phyloP scores from a whole-genome alignment of 2,888 invertebrate species.

The Plebejus anna region DNA sequence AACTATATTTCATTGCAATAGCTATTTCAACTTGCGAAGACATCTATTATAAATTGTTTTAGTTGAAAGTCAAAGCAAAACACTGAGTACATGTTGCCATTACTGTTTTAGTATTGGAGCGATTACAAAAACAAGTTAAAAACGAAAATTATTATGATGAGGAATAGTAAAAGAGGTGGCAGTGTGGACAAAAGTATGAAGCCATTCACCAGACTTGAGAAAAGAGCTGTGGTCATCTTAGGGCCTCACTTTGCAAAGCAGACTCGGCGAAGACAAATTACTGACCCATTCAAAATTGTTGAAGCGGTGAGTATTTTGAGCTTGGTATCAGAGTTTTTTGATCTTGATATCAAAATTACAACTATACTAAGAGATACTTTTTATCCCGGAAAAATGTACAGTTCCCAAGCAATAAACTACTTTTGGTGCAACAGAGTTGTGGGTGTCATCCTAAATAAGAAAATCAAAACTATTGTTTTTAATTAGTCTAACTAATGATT shows the following conservation, averaged over 20 bases:
- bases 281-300: constrained; percentile 40
- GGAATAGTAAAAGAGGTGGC: constrained; percentile 45
- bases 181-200: constrained; percentile 44
- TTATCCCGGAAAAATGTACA: not conserved
- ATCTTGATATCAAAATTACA: not conserved
- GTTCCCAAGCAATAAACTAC: no score
- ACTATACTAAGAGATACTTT: not conserved
- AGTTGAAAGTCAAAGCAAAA: not conserved
- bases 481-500: no score
- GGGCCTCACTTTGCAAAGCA: constrained; percentile 56
- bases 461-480: no score
- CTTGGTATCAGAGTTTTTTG: constrained; percentile 35
- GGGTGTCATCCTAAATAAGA: no score
- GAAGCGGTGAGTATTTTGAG: constrained; percentile 43
- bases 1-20: not conserved
- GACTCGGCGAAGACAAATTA: constrained; percentile 34
- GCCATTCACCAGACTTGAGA: constrained; percentile 56
- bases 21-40: not conserved
- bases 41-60: not conserved
- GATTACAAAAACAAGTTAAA: constrained; percentile 65
- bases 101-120: constrained; percentile 60
- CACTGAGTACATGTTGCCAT: not conserved
- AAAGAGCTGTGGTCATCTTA: constrained; percentile 53
- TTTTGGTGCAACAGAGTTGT: no score
- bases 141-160: constrained; percentile 51